Evolutionary conservation across 2,797 vertebrate genomes (phyloP), one percentile per base, ranked within the genome.

Genomic region (Myiothlypis chrysogaster): DNA sequence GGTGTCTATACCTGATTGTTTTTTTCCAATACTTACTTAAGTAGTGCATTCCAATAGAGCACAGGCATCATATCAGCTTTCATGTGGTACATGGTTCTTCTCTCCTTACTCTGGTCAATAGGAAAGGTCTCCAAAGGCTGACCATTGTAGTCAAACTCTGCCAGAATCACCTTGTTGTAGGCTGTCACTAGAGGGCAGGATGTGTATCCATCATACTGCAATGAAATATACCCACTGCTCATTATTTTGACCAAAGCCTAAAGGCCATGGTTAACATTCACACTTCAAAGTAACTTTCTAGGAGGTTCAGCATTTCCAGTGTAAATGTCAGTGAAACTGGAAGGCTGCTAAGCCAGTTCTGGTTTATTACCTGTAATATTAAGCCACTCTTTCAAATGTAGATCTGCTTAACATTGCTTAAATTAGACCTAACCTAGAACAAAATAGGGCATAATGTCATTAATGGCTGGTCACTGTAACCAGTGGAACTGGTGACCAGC

Each of bases 51-150:
- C 99, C 99, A 99, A 12, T 99, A 99, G 56, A 99, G 98, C 77
- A 98, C 96, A 60, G 99, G 99, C 99, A 99, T 99, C 89, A 99
- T 5, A 73, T 99, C 98, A 3, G 98, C 99, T 96, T 99, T 99
- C 99, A 99, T 98, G 89, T 98, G 63, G 94, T 98, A 99, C 99
- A 99, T 99, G 61, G 97, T 87, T 76, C 97, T 61, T 60, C 99
- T 98, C 92, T 99, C 99, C 96, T 99, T 99, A 84, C 99, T 96
- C 95, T 99, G 99, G 97, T 99, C 98, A 68, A 99, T 97, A 23
- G 99, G 99, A 94, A 99, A 99, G 1, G 99, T 99, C 97, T 99
- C 99, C 96, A 99, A 87, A 3, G 99, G 99, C 86, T 99, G 98
- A 34, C 94, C 95, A 0, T 96, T 85, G 57, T 99, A 99, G 97